Percentiles rank a stretch among this genome's conserved stretches.
These are phyloP conservation scores for Chiloscyllium plagiosum DNA, from an alignment of 2,113 vertebrate genomes.

Conservation along the genomic window DNA sequence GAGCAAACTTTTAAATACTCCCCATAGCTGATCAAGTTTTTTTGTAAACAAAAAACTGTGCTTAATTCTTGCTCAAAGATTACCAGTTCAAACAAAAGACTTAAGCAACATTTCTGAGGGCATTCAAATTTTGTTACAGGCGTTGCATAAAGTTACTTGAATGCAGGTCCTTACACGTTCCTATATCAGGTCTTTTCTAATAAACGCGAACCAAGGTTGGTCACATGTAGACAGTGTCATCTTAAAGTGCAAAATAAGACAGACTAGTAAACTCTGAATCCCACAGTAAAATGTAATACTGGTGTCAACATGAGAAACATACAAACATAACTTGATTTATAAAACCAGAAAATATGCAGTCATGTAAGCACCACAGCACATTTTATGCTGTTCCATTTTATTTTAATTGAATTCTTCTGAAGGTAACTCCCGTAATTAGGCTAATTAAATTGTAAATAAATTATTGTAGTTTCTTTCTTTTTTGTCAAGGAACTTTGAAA, in stretches of 20 bases:
- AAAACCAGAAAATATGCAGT: neutral
- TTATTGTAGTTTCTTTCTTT: neutral
- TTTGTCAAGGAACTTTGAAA: neutral
- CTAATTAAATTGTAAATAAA: constrained; percentile 19
- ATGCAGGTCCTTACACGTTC: neutral
- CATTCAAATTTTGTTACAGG: neutral
- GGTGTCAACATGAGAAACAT: neutral
- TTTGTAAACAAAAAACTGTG: neutral
- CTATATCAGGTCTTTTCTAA: neutral
- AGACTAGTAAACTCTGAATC: neutral
- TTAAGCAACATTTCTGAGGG: neutral
- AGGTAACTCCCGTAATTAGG: neutral
- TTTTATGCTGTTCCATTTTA: neutral
- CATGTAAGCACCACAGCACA: neutral
- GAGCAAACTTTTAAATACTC: neutral
- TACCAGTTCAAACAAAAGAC: neutral
- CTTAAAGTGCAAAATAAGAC: constrained; percentile 29
- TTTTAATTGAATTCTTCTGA: neutral
- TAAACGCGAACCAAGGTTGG: neutral
- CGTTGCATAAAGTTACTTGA: constrained; percentile 18
- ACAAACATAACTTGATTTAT: neutral
- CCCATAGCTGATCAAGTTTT: neutral
- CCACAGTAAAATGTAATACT: neutral
- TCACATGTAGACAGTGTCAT: neutral
- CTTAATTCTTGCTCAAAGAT: neutral